phyloP scores from a whole-genome alignment of 2,888 invertebrate genomes.

The Eristalis arbustorum region DNA sequence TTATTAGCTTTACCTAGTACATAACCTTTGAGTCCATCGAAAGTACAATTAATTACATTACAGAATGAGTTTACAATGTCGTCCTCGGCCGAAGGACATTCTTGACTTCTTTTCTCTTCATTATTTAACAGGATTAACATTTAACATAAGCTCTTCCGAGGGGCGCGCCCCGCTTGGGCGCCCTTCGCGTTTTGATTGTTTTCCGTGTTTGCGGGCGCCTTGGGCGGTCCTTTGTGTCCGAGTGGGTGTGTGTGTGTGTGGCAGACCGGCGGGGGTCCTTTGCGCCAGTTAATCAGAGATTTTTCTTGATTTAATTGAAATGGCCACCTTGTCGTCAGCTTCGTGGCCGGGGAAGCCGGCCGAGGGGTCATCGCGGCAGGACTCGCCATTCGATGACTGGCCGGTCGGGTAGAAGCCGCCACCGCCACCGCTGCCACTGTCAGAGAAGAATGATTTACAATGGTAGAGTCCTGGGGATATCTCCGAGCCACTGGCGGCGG shows the following conservation, averaged over 20 bases:
- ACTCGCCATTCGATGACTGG: slow-evolving; percentile 51
- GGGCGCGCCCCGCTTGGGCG: slow-evolving; percentile 12
- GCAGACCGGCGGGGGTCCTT: background rate
- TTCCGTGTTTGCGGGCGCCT: slow-evolving; percentile 22
- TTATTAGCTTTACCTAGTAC: slow-evolving; percentile 61
- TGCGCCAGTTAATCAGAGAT: slow-evolving; percentile 58
- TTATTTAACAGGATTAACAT: slow-evolving; percentile 60
- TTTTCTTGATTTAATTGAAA: slow-evolving; percentile 67
- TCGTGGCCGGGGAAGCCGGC: slow-evolving; percentile 35
- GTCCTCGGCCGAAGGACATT: slow-evolving; percentile 17
- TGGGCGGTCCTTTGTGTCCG: background rate
- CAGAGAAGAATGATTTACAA: slow-evolving; percentile 69
- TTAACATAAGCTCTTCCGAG: slow-evolving; percentile 61
- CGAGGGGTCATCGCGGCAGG: slow-evolving; percentile 53
- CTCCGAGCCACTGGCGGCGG: slow-evolving; percentile 46
- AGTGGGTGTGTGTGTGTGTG: slow-evolving; percentile 8
- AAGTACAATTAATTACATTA: slow-evolving; percentile 54
- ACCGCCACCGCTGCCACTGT: slow-evolving; percentile 54
- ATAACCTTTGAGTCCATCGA: slow-evolving; percentile 63
- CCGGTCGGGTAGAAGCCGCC: slow-evolving; percentile 53
- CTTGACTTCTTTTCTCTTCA: slow-evolving; percentile 13
- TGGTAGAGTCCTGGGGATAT: slow-evolving; percentile 58
- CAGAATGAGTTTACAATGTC: slow-evolving; percentile 58
- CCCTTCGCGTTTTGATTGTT: slow-evolving; percentile 60
- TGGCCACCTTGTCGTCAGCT: slow-evolving; percentile 58